Evolutionary conservation across 2,888 invertebrate genomes (phyloP).

Genomic region (Lypha dubia): DNA sequence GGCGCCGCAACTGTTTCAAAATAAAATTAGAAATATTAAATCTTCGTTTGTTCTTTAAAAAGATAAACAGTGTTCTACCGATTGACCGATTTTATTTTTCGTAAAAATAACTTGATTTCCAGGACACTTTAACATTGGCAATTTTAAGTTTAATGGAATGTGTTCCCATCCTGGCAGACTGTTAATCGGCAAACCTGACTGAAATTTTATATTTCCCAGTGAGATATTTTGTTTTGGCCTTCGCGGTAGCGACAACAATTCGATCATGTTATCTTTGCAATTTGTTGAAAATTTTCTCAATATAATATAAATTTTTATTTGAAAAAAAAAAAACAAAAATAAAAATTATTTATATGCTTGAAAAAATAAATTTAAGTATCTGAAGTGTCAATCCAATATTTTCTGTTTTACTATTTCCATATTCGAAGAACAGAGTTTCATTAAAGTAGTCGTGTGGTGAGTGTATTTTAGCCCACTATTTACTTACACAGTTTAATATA

Average conservation of each 20-base stretch:
- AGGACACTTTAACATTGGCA: slow-evolving; percentile 83
- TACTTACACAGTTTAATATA: too few species aligned
- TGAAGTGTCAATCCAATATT: not conserved
- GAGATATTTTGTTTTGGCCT: slow-evolving; percentile 74
- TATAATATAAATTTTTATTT: not conserved
- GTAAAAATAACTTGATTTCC: slow-evolving; percentile 82
- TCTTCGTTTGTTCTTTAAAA: not conserved
- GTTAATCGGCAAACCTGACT: slow-evolving; percentile 81
- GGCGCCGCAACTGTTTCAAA: slow-evolving; percentile 75
- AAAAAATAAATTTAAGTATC: not conserved
- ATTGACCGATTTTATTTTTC: slow-evolving; percentile 82
- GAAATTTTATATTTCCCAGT: slow-evolving; percentile 71
- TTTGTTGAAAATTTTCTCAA: not conserved
- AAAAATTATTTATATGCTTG: not conserved
- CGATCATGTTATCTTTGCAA: slow-evolving; percentile 76
- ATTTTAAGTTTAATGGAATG: slow-evolving; percentile 80
- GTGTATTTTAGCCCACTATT: too few species aligned
- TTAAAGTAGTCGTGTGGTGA: not conserved
- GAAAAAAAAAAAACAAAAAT: not conserved
- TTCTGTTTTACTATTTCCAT: not conserved
- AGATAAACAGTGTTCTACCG: slow-evolving; percentile 73
- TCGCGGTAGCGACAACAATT: slow-evolving; percentile 79
- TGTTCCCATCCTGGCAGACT: slow-evolving; percentile 82
- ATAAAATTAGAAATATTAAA: not conserved
- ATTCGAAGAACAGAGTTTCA: not conserved